These are phyloP conservation scores for Eugnorisma glareosa DNA, from an alignment of 2,888 invertebrate species.

Conservation along the genomic window DNA sequence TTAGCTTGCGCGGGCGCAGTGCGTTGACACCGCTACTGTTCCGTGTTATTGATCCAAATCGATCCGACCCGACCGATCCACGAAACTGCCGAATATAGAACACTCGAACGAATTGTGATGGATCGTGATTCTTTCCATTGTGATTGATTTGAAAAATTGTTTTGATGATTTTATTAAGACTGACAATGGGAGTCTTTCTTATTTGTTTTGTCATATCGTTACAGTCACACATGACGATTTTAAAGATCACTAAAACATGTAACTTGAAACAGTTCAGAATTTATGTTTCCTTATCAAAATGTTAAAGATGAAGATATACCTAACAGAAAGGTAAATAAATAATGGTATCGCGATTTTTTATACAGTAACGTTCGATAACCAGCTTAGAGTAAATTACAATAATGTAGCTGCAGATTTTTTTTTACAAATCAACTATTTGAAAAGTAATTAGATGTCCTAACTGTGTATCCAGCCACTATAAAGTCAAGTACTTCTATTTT, in stretches of 20 bases:
- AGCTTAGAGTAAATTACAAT: neutral
- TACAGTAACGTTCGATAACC: neutral
- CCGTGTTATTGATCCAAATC: conserved; percentile 87
- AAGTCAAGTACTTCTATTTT: neutral
- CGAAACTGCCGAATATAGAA: conserved; percentile 69
- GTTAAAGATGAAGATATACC: neutral
- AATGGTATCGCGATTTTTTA: neutral
- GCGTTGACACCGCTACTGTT: conserved; percentile 83
- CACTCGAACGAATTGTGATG: conserved; percentile 48
- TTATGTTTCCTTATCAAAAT: neutral
- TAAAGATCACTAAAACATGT: neutral
- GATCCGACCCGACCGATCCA: conserved; percentile 72
- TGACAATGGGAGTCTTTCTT: neutral
- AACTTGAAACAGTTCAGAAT: conserved; percentile 2
- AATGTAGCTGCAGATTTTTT: neutral
- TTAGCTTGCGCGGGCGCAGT: conserved; percentile 67
- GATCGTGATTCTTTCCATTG: conserved; percentile 27
- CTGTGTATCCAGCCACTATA: too few species aligned
- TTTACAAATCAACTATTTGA: neutral
- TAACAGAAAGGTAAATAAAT: neutral
- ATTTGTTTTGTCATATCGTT: neutral
- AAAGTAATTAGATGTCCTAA: neutral
- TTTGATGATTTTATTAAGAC: conserved; percentile 11
- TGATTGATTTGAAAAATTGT: conserved; percentile 27
- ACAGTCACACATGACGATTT: neutral